Evolutionary conservation across 2,888 invertebrate genomes (phyloP), one percentile per base, ranked within the genome.

Genomic region (Calephelis perditalis): DNA sequence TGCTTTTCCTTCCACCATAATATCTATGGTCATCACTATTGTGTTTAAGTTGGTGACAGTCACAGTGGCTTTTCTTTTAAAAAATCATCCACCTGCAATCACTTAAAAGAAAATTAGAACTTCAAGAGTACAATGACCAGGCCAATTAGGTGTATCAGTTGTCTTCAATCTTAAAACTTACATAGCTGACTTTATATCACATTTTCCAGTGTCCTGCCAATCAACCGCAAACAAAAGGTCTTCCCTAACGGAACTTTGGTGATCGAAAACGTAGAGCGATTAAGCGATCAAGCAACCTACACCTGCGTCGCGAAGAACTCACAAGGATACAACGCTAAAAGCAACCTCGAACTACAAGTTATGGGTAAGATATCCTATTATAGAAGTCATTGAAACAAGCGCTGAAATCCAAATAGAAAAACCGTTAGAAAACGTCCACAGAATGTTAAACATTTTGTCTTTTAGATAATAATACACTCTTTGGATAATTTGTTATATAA

Each of bases 171-270:
- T 40, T 2, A 6, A 40, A 40, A 40, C 6, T 40, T 8, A 40
- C 40, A 40, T 40, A 6, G 26, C 26, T 26, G 26, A 26, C 8
- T 40, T 40, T 40, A 52, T 52, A 35, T 35, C 26, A 11, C 5
- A 52, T 35, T 52, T 78, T 78, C 2, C 74, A 94, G 97, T 63
- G 94, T 95, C 35, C 90, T 98, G 65, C 98, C 98, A 60, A 97
- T 97, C 86, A 98, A 98, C 87, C 94, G 98, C 73, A 96, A 98
- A 75, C 98, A 98, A 82, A 97, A 96, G 74, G 97, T 98, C 59
- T 97, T 96, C 88, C 95, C 95, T 62, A 98, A 98, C 79, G 98
- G 98, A 67, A 97, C 97, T 0, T 92, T 99, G 6, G 96, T 97
- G 68, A 98, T 98, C 74, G 96, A 97, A 84, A 97, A 98, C 79